Percentiles rank a stretch among this genome's conserved stretches.
These are phyloP conservation scores for Caenorhabditis becei DNA, from an alignment of 2,888 invertebrate species.

Conservation along the genomic window DNA sequence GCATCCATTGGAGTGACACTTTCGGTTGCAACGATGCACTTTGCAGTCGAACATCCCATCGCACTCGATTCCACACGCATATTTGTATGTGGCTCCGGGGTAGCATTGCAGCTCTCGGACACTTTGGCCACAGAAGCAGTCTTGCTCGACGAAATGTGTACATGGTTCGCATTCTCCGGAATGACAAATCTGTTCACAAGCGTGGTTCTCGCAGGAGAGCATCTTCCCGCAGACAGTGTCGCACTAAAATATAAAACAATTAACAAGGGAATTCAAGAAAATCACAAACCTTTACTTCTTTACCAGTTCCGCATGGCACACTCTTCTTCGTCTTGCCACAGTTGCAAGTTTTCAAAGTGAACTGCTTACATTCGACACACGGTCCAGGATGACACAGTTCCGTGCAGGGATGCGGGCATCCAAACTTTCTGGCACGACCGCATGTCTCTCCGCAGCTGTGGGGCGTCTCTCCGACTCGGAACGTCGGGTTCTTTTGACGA, in stretches of 20 bases:
- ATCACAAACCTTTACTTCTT: constrained; percentile 56
- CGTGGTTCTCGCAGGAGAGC: constrained; percentile 89
- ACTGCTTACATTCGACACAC: constrained; percentile 89
- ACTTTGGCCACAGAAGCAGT: constrained; percentile 87
- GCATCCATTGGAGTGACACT: constrained; percentile 83
- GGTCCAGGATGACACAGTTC: constrained; percentile 93
- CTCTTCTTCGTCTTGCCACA: constrained; percentile 80
- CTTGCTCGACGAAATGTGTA: constrained; percentile 86
- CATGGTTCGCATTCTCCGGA: constrained; percentile 89
- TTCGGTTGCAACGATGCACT: constrained; percentile 86
- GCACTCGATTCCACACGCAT: constrained; percentile 40
- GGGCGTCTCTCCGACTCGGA: constrained; percentile 86
- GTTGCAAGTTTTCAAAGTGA: constrained; percentile 77
- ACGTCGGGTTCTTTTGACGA: constrained; percentile 87
- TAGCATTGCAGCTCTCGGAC: constrained; percentile 86
- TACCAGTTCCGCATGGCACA: constrained; percentile 70
- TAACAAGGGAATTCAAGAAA: not conserved
- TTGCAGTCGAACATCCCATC: constrained; percentile 82
- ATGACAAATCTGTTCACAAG: constrained; percentile 89
- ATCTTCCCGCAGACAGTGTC: constrained; percentile 87
- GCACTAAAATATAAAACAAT: constrained; percentile 85
- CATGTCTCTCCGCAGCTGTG: constrained; percentile 95
- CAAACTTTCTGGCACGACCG: constrained; percentile 85
- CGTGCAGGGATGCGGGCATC: constrained; percentile 76
- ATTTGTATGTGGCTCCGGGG: constrained; percentile 82